Base-by-base conservation (phyloP, 2,113 vertebrate species). In the Calonectris borealis region DNA sequence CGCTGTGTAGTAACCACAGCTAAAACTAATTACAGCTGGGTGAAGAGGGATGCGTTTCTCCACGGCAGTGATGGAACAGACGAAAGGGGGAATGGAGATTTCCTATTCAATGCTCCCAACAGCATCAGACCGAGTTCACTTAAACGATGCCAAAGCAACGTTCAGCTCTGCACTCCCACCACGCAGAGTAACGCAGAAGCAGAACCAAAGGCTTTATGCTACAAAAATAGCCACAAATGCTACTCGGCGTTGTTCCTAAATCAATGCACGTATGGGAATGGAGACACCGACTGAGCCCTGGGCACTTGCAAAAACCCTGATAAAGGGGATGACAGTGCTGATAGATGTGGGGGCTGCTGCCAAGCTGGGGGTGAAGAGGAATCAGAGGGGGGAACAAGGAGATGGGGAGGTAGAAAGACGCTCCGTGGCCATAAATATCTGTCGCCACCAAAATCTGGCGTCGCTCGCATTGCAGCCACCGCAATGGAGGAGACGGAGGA, bases 41-140 rank as follows among this genome's bases (percentile, higher is more conserved):
- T 52, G 54, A 71, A 61, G 48, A 88, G 84, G 40, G 80, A 83
- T 68, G 42, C 2, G 2, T 90, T 94, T 84, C 36, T 42, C 36
- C 24, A 8, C 4, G 11, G 57, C 34, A 55, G 66, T 73, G 77
- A 66, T 70, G 51, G 77, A 95, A 96, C 18, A n/a, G 40, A 16
- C 1, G 54, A 78, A 65, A 87, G 82, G 82, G 71, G 89, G 64
- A 94, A 84, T 27, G 32, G 55, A 92, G 85, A 78, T 95, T 96
- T 97, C 64, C 62, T 94, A 24, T 90, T 96, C 91, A 20, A 34
- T 32, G 40, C 54, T 95, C 87, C 82, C 87, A 83, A 70, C 86
- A 95, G 31, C 95, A 93, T 46, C 76, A 71, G 88, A 79, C 86
- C 32, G 66, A 83, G 93, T 96, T 95, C 91, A 80, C 93, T 93